phyloP scores from a whole-genome alignment of 2,113 vertebrate species.

The Macquaria ambigua region DNA sequence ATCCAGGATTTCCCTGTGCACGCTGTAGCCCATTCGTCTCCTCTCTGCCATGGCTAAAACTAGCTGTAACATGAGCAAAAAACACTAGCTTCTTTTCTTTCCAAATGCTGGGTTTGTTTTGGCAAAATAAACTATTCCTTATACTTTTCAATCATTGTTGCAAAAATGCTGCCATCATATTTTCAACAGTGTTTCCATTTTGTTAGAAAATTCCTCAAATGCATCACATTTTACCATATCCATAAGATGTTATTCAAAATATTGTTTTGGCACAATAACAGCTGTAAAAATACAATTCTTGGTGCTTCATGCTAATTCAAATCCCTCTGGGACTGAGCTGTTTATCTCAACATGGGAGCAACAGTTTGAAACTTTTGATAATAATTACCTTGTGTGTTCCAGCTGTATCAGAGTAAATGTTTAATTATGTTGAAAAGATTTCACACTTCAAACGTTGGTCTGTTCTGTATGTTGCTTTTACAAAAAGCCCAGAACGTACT shows the following conservation, averaged over 20 bases:
- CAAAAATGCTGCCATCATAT: not conserved
- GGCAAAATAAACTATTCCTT: not conserved
- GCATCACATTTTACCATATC: not conserved
- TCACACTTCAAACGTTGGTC: not conserved
- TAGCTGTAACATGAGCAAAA: not conserved
- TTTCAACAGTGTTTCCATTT: not conserved
- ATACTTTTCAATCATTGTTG: not conserved
- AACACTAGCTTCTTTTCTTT: not conserved
- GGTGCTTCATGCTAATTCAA: not conserved
- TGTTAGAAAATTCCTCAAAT: not conserved
- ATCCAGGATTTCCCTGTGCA: slow-evolving; percentile 80
- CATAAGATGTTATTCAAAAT: not conserved
- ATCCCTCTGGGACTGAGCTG: not conserved
- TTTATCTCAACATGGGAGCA: not conserved
- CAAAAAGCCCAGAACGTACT: not conserved
- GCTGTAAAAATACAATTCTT: not conserved
- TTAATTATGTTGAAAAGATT: not conserved
- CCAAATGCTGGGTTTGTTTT: not conserved
- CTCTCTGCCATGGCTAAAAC: slow-evolving; percentile 55
- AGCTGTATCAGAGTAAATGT: not conserved
- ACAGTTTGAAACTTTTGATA: not conserved
- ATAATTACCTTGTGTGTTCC: slow-evolving; percentile 51
- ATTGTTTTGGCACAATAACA: not conserved
- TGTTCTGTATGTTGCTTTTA: not conserved
- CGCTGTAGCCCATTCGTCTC: slow-evolving; percentile 58